Evolutionary conservation across 2,888 invertebrate genomes (phyloP), one percentile per base, ranked within the genome.

Genomic region (Atrina japonica): DNA sequence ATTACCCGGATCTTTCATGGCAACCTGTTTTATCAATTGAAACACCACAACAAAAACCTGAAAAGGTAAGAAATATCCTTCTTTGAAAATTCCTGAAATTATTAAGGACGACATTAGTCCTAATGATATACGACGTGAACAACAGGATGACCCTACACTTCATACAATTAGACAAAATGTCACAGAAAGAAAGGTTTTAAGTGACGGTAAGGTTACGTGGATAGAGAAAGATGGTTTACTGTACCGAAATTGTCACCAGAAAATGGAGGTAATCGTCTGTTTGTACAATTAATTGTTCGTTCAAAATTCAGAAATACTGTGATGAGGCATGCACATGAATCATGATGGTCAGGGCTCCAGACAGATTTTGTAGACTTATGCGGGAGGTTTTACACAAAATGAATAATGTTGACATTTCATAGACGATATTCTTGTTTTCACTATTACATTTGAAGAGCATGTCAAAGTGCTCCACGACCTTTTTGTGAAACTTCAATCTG

Each of bases 261-360:
- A 35, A 66, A 45, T 43, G 23, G 50, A 9, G 60, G 60, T 3
- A 45, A 27, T 16, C 23, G 30, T 18, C 30, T 9, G 1, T 43
- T 21, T 1, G 21, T 21, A 23, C 73, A 73, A 55, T 14, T 73
- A 25, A 56, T 70, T n/a, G 70, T 75, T 25, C 75, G 73, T n/a
- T 49, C 21, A 1, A 30, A 45, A 43, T 52, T 53, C 25, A 59
- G 73, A 43, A 27, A 50, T 14, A n/a, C 49, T 14, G 71, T 74
- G 9, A 27, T 75, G 53, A 21, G 27, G 43, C 21, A 71, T 16
- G 76, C 70, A 5, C 76, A 76, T 69, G 76, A 76, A 9, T 49
- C 49, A 43, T 18, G 2, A 43, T 43, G 18, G 1, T n/a, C 43
- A 43, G 43, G 18, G 18, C 18, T 5, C 43, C 16, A 43, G 18